Conservation (phyloP, 2,888 invertebrate genomes). For the Scaptomyza caliginosa region DNA sequence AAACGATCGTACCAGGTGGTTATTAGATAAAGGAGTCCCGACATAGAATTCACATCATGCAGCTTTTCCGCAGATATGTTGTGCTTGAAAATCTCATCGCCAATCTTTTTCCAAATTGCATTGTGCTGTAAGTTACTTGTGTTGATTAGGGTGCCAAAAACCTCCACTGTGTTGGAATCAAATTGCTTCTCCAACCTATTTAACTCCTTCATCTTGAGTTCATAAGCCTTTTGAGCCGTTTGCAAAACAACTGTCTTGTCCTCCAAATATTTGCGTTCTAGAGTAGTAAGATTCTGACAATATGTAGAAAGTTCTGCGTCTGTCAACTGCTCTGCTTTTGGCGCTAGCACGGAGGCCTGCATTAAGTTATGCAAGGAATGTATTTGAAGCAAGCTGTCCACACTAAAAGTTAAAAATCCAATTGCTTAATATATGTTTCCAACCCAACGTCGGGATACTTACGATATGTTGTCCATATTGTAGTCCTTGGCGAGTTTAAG, state of each 20-base stretch:
- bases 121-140: slow-evolving; percentile 26
- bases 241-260: slow-evolving; percentile 67
- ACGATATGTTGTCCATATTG: slow-evolving; percentile 71
- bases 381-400: slow-evolving; percentile 88
- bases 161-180: slow-evolving; percentile 23
- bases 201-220: slow-evolving; percentile 25
- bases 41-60: slow-evolving; percentile 39
- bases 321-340: background rate
- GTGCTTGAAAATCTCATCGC: slow-evolving; percentile 64
- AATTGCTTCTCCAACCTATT: slow-evolving; percentile 6
- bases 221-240: slow-evolving; percentile 56
- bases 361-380: slow-evolving; percentile 89
- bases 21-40: slow-evolving; percentile 64
- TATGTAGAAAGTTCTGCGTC: slow-evolving; percentile 32
- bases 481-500: slow-evolving; percentile 84
- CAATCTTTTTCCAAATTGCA: slow-evolving; percentile 69
- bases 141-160: slow-evolving; percentile 55
- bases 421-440: background rate
- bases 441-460: slow-evolving; percentile 12
- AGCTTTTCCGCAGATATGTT: slow-evolving; percentile 50
- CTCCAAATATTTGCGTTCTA: slow-evolving; percentile 86
- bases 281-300: slow-evolving; percentile 83
- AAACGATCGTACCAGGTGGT: slow-evolving; percentile 76
- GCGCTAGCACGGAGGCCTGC: slow-evolving; percentile 82
- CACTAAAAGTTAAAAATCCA: slow-evolving; percentile 68